Evolutionary conservation across 2,888 invertebrate species (phyloP), one percentile per base, ranked within the genome.

Genomic region (Strigamia transsilvanica): DNA sequence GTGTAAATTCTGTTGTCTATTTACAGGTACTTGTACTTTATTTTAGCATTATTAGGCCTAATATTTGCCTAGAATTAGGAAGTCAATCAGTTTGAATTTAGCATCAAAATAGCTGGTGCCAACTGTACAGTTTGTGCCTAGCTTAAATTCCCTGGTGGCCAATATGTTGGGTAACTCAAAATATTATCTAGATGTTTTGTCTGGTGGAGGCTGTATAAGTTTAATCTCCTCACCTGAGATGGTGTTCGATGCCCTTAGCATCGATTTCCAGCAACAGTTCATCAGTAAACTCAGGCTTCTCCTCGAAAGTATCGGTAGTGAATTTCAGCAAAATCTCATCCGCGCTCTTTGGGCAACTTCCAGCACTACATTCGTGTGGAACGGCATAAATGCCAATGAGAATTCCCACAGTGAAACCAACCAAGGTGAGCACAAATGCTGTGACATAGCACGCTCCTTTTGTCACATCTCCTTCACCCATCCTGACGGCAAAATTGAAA

Each of bases 301-400:
- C 18, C 9, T 79, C 42, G 12, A 79, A 79, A 38, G 10, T 21
- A 38, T 79, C 79, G n/a, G 38, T 18, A 34, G 2, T 79, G 2
- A 79, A n/a, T 13, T 15, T 18, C n/a, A 34, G 38, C 41, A 38
- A 7, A 27, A 18, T 34, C 12, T 79, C 79, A 42, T 79, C 5
- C 3, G 38, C 13, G n/a, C 5, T 7, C 15, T 73, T 73, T 18
- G 73, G 23, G 21, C 18, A 13, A 13, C 15, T n/a, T n/a, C n/a
- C n/a, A n/a, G 51, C n/a, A 51, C 5, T 18, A 34, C 21, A 27
- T 7, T 34, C 79, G 38, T 79, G 38, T 18, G 38, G 41, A 5
- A 79, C 79, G n/a, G 79, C 79, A 34, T 41, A 79, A 21, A 79
- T 38, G 10, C 79, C 79, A 38, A 79, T 79, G 1, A 79, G 38